phyloP scores from a whole-genome alignment of 2,113 vertebrate species.

The Phrynosoma blainvillii region DNA sequence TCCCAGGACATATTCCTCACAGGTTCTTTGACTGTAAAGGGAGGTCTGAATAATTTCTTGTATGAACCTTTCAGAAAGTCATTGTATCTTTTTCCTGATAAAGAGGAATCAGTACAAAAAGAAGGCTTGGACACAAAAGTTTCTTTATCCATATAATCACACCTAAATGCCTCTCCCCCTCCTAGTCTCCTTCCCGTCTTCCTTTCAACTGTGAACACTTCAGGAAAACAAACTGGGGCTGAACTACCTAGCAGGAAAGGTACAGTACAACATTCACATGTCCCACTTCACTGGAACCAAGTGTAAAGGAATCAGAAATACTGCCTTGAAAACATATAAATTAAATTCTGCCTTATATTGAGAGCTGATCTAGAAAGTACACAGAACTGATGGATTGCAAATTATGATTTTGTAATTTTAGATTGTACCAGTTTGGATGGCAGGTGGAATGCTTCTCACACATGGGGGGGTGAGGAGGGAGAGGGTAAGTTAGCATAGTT shows the following conservation, averaged over 20 bases:
- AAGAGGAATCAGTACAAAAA: background rate
- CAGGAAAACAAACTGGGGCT: background rate
- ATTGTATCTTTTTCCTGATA: background rate
- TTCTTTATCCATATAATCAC: background rate
- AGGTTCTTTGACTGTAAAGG: background rate
- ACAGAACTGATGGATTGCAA: background rate
- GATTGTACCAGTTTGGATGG: background rate
- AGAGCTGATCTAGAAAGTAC: background rate
- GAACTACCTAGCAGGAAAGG: background rate
- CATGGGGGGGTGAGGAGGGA: too few relatives aligned
- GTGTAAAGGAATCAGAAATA: background rate
- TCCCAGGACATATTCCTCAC: background rate
- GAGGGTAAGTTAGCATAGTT: background rate
- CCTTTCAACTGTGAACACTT: background rate
- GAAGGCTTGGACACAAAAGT: background rate
- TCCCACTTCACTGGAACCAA: background rate
- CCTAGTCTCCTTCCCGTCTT: background rate
- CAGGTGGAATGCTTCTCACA: background rate
- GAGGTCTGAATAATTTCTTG: background rate
- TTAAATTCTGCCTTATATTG: background rate
- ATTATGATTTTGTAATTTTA: background rate
- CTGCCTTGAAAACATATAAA: background rate
- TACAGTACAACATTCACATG: background rate
- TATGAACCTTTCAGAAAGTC: background rate
- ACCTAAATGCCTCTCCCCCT: background rate